Percentiles rank a stretch among this genome's conserved stretches.
These are phyloP conservation scores for Pyrochroa serraticornis DNA, from an alignment of 2,888 invertebrate species.

Conservation along the genomic window DNA sequence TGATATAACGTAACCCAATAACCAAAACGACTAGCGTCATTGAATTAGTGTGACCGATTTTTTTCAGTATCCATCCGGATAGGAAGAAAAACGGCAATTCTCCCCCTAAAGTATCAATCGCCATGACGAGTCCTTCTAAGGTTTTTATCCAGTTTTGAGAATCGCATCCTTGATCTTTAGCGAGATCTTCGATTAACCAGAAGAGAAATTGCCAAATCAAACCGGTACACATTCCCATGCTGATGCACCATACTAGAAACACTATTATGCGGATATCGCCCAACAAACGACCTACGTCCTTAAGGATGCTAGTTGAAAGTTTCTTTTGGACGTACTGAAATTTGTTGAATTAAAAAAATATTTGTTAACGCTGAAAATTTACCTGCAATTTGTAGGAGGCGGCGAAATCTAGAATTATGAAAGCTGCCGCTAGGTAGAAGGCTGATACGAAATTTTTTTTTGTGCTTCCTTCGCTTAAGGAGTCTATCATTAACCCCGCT, in stretches of 20 bases:
- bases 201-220: constrained; percentile 88
- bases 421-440: constrained; percentile 75
- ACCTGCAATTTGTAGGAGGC: constrained; percentile 71
- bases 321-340: constrained; percentile 69
- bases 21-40: constrained; percentile 83
- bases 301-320: constrained; percentile 69
- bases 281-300: constrained; percentile 72
- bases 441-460: constrained; percentile 80
- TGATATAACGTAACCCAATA: constrained; percentile 79
- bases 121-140: constrained; percentile 56
- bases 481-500: constrained; percentile 79
- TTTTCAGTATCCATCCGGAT: constrained; percentile 78
- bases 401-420: constrained; percentile 70
- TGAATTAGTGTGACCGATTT: constrained; percentile 80
- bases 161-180: constrained; percentile 56
- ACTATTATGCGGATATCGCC: constrained; percentile 70
- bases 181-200: constrained; percentile 81
- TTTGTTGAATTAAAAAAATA: constrained; percentile 18
- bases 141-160: constrained; percentile 57
- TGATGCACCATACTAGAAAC: constrained; percentile 81
- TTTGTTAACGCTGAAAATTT: constrained; percentile 30
- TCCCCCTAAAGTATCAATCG: constrained; percentile 77
- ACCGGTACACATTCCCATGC: constrained; percentile 83
- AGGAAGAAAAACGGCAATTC: constrained; percentile 88
- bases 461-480: constrained; percentile 67